Base-by-base conservation (phyloP, 2,113 vertebrate species). In the Takifugu flavidus region DNA sequence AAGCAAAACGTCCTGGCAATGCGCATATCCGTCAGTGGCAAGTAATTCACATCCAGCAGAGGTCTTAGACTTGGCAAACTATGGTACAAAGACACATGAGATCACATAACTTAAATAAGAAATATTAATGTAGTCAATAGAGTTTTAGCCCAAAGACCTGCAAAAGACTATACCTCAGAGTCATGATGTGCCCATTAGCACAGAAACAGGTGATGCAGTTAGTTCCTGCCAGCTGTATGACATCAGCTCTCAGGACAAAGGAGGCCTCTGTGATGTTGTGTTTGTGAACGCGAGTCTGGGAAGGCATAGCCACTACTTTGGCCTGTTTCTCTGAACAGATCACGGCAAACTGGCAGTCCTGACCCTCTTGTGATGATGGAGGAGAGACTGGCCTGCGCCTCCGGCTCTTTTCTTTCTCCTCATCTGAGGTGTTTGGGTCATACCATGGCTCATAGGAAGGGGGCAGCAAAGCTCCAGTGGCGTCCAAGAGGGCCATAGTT, bases 1-100 rank as follows among this genome's bases (percentile, higher is more conserved):
- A 99, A 99, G 91, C 95, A 96, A 90, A 99, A 99, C 0, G 97
- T 99, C 79, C 97, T 93, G 74, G 97, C 97, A 93, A 99, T 99
- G 78, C 97, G 85, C 96, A 99, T 99, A 61, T 99, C 97, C 51
- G 97, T 99, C 59, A 99, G 93, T 1, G 97, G 96, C 88, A 99
- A 85, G 87, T 99, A 99, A 90, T 96, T 97, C 10, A 99, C 89
- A 72, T 99, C 96, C 92, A 99, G 80, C 59, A 99, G 85, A 4
- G 97, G 96, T 80, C 97, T 92, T 80, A 99, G 90, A 78, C 96
- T 96, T 58, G 97, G 97, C 87, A 99, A 91, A 92, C 97, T 99
- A 13, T 0, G 4, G 59, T 0, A 29, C 14, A 86, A 51, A 67
- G 63, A 66, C 4, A 46, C 3, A 31, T 2, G 59, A 20, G 1